Percentiles rank a stretch among this genome's conserved stretches.
Conservation (phyloP, 2,113 vertebrate species). For the Brevimyrus niger region DNA sequence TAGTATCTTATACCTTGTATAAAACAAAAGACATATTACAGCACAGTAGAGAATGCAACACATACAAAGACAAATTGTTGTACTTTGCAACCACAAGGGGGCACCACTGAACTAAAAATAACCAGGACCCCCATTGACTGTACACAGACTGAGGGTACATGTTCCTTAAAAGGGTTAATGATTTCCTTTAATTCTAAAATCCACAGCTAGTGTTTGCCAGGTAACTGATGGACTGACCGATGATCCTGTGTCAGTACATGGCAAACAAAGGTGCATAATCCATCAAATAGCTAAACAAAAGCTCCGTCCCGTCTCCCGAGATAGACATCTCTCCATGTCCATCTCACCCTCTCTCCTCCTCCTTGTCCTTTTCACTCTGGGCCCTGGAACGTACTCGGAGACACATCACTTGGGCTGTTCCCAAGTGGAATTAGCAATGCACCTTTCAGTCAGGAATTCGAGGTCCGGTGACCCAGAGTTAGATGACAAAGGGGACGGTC, state of each 20-base stretch:
- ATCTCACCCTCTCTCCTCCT: background rate
- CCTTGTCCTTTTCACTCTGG: background rate
- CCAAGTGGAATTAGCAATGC: background rate
- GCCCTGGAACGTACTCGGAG: background rate
- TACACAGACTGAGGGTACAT: background rate
- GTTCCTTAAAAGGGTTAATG: background rate
- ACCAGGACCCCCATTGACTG: background rate
- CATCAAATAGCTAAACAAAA: background rate
- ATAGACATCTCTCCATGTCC: background rate
- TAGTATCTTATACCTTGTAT: background rate
- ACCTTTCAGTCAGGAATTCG: background rate
- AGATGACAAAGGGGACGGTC: background rate
- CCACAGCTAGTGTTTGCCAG: background rate
- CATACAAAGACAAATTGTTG: background rate
- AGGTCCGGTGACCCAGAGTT: background rate
- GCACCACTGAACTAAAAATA: slow-evolving; percentile 3
- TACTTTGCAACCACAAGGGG: background rate
- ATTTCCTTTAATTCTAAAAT: background rate
- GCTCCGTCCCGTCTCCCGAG: background rate
- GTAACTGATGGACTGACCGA: background rate
- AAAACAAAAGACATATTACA: background rate
- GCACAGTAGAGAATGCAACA: background rate
- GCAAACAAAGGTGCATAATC: background rate
- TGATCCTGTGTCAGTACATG: background rate
- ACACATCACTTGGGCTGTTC: background rate